phyloP scores from a whole-genome alignment of 2,797 vertebrate genomes.

The Betta splendens region DNA sequence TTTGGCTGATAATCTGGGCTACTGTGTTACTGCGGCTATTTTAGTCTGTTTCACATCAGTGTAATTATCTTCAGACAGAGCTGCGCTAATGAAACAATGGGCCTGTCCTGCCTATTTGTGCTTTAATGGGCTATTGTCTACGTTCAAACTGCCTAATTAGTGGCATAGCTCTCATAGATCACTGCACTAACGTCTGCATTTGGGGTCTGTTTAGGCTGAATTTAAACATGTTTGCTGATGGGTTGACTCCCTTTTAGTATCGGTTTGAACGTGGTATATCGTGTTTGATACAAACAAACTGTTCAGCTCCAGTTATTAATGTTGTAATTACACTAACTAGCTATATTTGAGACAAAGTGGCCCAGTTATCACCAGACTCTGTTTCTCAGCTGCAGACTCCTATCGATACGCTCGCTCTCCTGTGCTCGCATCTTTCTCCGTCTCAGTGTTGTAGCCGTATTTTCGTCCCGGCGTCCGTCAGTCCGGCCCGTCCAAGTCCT shows the following conservation, averaged over 20 bases:
- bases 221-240: conserved; percentile 32
- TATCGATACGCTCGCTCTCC: conserved; percentile 5
- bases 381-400: too few relatives aligned
- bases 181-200: conserved; percentile 55
- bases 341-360: not conserved
- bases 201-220: conserved; percentile 47
- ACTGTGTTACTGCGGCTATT: conserved; percentile 58
- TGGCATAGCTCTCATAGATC: conserved; percentile 49
- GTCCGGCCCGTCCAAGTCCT: conserved; percentile 76
- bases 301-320: conserved; percentile 29
- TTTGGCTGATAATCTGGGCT: conserved; percentile 74
- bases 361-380: too few relatives aligned
- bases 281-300: conserved; percentile 17
- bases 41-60: conserved; percentile 73
- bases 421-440: conserved; percentile 37
- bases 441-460: conserved; percentile 49
- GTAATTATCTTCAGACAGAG: conserved; percentile 79
- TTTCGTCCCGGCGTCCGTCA: conserved; percentile 66
- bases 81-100: conserved; percentile 76
- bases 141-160: conserved; percentile 73
- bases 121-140: conserved; percentile 78
- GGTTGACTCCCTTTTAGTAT: too few relatives aligned
- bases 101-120: conserved; percentile 71
- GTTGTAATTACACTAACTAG: not conserved
- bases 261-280: too few relatives aligned